These are phyloP conservation scores for Suricata suricatta DNA, from an alignment of 2,113 vertebrate genomes.

Conservation along the genomic window DNA sequence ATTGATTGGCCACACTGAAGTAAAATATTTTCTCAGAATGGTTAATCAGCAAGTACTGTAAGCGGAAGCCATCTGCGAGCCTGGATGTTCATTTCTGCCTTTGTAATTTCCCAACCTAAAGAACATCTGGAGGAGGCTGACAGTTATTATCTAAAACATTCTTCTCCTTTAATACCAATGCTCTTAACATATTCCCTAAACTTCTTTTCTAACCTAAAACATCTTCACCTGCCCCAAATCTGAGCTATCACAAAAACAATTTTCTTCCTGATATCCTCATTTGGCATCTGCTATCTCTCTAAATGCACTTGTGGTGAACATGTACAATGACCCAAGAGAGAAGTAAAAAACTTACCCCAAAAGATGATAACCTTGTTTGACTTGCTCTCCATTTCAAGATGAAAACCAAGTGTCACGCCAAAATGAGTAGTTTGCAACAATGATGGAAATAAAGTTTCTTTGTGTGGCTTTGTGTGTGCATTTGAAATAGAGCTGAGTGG, in stretches of 20 bases:
- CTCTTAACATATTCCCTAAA: not conserved
- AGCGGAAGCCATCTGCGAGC: slow-evolving; percentile 50
- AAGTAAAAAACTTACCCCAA: not conserved
- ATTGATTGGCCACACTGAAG: not conserved
- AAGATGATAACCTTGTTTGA: not conserved
- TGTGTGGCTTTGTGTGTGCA: not conserved
- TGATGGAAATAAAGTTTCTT: not conserved
- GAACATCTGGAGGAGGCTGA: slow-evolving; percentile 51
- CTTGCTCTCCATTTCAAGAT: not conserved
- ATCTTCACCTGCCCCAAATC: not conserved
- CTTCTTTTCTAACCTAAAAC: not conserved
- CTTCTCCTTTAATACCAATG: not conserved
- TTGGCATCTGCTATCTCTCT: slow-evolving; percentile 7
- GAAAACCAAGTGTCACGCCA: not conserved
- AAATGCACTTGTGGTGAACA: not conserved
- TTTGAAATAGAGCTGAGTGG: not conserved
- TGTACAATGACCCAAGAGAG: not conserved
- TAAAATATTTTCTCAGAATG: slow-evolving; percentile 52
- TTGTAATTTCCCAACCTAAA: slow-evolving; percentile 35
- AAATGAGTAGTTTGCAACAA: not conserved
- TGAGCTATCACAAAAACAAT: not conserved
- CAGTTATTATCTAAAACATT: slow-evolving; percentile 4
- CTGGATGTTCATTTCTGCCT: slow-evolving; percentile 37
- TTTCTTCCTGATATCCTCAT: not conserved
- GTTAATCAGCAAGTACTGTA: slow-evolving; percentile 12